Conservation (phyloP, 2,113 vertebrate species). For the Coryphaenoides rupestris region DNA sequence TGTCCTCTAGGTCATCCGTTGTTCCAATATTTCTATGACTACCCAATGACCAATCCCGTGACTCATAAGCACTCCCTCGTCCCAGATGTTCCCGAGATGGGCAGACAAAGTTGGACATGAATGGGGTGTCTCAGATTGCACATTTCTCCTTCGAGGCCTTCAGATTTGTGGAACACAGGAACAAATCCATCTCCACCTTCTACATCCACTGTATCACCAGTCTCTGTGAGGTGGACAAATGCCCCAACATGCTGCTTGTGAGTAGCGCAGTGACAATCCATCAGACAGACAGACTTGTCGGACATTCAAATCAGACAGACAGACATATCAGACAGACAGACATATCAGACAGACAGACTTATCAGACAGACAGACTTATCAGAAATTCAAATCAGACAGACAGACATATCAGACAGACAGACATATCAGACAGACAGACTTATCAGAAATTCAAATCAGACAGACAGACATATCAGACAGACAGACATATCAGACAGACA, state of each 20-base stretch:
- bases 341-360: too few species aligned
- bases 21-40: not conserved
- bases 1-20: not conserved
- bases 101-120: slow-evolving; percentile 56
- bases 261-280: slow-evolving; percentile 16
- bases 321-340: not conserved
- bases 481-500: not conserved
- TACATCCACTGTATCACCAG: slow-evolving; percentile 74
- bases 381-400: not conserved
- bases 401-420: not conserved
- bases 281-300: too few species aligned
- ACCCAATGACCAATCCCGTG: not conserved
- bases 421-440: too few species aligned
- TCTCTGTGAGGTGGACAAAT: slow-evolving; percentile 65
- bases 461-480: not conserved
- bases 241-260: slow-evolving; percentile 53
- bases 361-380: not conserved
- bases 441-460: not conserved
- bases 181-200: slow-evolving; percentile 65
- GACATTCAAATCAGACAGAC: not conserved
- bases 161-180: slow-evolving; percentile 67
- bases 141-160: slow-evolving; percentile 74
- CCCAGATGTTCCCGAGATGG: slow-evolving; percentile 59
- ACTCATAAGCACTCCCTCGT: not conserved
- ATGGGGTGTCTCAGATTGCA: slow-evolving; percentile 59